These are phyloP conservation scores for Orestias chungarensis DNA, from an alignment of 2,797 vertebrate genomes.

Conservation along the genomic window DNA sequence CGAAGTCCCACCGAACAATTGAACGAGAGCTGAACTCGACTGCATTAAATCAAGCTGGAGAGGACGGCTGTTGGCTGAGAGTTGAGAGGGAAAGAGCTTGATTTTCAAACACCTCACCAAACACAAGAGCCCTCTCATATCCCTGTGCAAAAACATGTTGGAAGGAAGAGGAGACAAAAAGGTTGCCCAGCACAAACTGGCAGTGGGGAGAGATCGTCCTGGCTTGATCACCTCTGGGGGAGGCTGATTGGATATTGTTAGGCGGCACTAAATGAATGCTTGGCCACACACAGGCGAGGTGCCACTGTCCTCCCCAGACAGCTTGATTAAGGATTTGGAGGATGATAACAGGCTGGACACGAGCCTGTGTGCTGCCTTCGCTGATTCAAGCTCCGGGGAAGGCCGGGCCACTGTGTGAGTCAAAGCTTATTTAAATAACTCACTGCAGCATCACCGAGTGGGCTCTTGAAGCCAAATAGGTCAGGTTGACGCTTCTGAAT, in stretches of 20 bases:
- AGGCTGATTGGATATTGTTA: conserved; percentile 62
- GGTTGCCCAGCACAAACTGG: conserved; percentile 51
- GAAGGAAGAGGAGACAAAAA: conserved; percentile 52
- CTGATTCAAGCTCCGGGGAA: conserved; percentile 66
- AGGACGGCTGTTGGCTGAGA: conserved; percentile 35
- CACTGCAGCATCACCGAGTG: conserved; percentile 69
- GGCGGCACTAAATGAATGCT: conserved; percentile 47
- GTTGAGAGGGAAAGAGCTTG: conserved; percentile 47
- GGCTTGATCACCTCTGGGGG: conserved; percentile 41
- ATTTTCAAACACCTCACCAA: conserved; percentile 54
- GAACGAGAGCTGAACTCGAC: conserved; percentile 54
- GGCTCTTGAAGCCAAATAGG: conserved; percentile 66
- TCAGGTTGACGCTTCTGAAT: conserved; percentile 53
- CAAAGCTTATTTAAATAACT: conserved; percentile 76
- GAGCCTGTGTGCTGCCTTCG: conserved; percentile 47
- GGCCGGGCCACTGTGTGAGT: conserved; percentile 63
- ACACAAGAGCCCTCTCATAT: conserved; percentile 53
- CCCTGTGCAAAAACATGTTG: conserved; percentile 45
- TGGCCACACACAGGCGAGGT: conserved; percentile 39
- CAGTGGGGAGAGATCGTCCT: conserved; percentile 37
- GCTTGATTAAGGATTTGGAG: conserved; percentile 69
- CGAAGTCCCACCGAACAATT: conserved; percentile 43
- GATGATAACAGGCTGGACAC: conserved; percentile 61
- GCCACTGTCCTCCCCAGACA: conserved; percentile 56
- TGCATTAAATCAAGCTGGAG: conserved; percentile 63